Evolutionary conservation across 2,113 vertebrate genomes (phyloP), one percentile per base, ranked within the genome.

Genomic region (Terrapene triunguis): DNA sequence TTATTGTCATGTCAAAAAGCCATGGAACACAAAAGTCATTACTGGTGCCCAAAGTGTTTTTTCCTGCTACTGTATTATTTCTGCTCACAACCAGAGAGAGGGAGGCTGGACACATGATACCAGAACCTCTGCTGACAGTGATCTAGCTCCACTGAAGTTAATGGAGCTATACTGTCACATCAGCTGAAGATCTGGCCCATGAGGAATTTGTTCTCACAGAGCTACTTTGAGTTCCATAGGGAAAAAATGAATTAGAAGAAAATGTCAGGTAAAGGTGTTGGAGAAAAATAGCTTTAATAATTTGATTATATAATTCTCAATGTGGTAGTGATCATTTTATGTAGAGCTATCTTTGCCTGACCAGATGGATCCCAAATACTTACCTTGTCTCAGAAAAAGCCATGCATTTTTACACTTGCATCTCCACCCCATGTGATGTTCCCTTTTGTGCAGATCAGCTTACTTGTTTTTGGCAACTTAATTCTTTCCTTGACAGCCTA

Each of bases 351-450:
- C 90, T 88, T 87, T 92, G 62, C 16, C 38, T 89, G 79, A 96
- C 96, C 90, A 97, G 93, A 92, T 65, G 6, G 87, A 42, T 89
- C 79, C 92, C 84, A 88, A 93, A 88, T 24, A 27, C 74, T 27
- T 42, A 72, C 79, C 17, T 65, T 89, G 65, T 94, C 79, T 85
- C 94, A 95, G 89, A 62, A 90, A 74, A 96, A 96, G 83, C 87
- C 87, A 14, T 32, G 79, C 3, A 72, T 89, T 95, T 95, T 62
- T 96, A 96, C 88, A 93, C 72, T 96, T 85, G 38, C 81, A 94
- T 93, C 92, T 89, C 65, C 38, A 74, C 55, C n/a, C 47, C 21
- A 9, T 6, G 1, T 4, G n/a, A 22, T 8, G 65, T 69, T n/a
- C 29, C 27, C 81, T 50, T 92, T 65, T 89, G 90, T 92, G 82